phyloP scores from a whole-genome alignment of 2,797 vertebrate species.

The Myripristis murdjan region DNA sequence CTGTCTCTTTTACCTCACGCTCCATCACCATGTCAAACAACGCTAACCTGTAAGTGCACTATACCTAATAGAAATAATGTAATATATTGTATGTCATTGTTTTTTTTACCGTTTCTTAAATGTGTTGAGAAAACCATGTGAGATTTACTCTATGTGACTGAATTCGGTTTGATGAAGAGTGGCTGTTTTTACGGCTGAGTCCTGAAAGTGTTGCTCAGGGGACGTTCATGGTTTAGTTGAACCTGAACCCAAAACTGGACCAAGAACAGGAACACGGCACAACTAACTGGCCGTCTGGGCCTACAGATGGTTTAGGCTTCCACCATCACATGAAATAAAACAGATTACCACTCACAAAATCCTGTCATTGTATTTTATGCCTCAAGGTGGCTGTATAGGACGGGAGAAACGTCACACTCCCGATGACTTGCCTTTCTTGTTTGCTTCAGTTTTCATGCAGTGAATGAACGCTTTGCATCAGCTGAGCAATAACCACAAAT shows the following conservation, averaged over 20 bases:
- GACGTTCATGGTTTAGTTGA: no score
- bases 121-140: not conserved
- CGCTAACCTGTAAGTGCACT: no score
- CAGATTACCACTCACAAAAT: no score
- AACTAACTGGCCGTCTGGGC: no score
- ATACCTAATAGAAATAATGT: no score
- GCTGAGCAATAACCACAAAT: not conserved
- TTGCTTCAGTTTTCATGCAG: no score
- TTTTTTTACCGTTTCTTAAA: conserved; percentile 19
- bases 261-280: no score
- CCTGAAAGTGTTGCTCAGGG: not conserved
- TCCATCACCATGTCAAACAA: no score
- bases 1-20: conserved; percentile 22
- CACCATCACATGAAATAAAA: no score
- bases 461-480: no score
- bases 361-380: not conserved
- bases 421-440: not conserved
- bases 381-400: not conserved
- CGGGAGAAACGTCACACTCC: not conserved
- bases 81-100: conserved; percentile 5
- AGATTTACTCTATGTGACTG: conserved; percentile 18
- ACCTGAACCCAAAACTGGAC: no score
- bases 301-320: no score
- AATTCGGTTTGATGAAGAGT: conserved; percentile 8
- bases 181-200: not conserved